These are phyloP conservation scores for Antrozous pallidus DNA, from an alignment of 2,797 vertebrate genomes.

Conservation along the genomic window DNA sequence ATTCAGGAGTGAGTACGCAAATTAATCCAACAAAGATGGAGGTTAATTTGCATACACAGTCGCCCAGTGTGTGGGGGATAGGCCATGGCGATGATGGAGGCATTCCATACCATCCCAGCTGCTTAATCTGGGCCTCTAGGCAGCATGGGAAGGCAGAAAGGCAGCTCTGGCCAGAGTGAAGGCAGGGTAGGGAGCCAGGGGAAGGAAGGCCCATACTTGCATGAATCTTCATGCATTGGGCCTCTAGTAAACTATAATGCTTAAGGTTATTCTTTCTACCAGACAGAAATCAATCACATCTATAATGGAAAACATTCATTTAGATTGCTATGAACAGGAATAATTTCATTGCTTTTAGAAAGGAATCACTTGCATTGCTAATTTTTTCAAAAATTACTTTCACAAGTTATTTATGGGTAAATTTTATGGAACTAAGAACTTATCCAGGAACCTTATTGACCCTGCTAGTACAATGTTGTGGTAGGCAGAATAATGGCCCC, in stretches of 20 bases:
- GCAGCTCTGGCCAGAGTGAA: too few relatives aligned
- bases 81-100: too few relatives aligned
- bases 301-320: background rate
- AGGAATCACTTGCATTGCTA: background rate
- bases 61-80: too few relatives aligned
- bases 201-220: too few relatives aligned
- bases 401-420: background rate
- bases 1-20: too few relatives aligned
- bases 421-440: background rate
- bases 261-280: background rate
- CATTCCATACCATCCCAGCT: too few relatives aligned
- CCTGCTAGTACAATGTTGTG: background rate
- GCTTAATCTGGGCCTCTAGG: too few relatives aligned
- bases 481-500: background rate
- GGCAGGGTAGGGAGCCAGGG: too few relatives aligned
- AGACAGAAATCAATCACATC: background rate
- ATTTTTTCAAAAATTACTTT: background rate
- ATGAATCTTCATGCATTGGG: too few relatives aligned
- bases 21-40: too few relatives aligned
- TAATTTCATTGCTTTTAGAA: background rate
- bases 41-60: too few relatives aligned
- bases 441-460: background rate
- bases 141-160: too few relatives aligned
- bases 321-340: background rate
- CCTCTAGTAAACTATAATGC: background rate